These are phyloP conservation scores for Polyploca ridens DNA, from an alignment of 2,888 invertebrate genomes.

Conservation along the genomic window DNA sequence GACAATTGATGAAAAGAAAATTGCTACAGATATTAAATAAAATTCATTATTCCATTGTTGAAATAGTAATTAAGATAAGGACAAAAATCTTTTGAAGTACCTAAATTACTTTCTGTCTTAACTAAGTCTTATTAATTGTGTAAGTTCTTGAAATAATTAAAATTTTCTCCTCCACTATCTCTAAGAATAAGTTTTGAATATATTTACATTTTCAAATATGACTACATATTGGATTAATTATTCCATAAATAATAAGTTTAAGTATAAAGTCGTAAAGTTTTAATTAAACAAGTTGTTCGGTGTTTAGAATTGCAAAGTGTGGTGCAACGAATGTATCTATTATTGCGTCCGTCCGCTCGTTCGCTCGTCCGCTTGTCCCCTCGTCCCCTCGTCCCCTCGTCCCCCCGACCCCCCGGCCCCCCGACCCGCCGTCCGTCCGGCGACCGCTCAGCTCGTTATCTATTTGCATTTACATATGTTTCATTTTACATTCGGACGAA, in stretches of 20 bases:
- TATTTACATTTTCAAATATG: slow-evolving; percentile 31
- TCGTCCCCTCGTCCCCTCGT: neutral
- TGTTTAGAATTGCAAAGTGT: slow-evolving; percentile 45
- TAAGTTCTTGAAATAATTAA: neutral
- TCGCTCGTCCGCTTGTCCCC: neutral
- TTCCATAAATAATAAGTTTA: slow-evolving; percentile 26
- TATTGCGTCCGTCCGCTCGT: neutral
- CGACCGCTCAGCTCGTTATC: slow-evolving; percentile 13
- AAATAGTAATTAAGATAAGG: neutral
- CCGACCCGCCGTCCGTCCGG: neutral
- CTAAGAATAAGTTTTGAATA: neutral
- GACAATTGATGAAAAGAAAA: neutral
- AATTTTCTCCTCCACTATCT: neutral
- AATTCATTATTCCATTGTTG: neutral
- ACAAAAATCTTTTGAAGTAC: neutral
- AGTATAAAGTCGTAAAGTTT: slow-evolving; percentile 38
- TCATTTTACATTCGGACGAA: slow-evolving; percentile 15
- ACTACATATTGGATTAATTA: slow-evolving; percentile 24
- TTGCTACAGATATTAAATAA: neutral
- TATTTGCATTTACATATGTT: slow-evolving; percentile 28
- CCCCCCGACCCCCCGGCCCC: neutral
- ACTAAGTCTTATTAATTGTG: neutral
- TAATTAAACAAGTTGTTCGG: slow-evolving; percentile 49
- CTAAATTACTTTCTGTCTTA: neutral
- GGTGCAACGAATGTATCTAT: slow-evolving; percentile 17